A percentile compares a stretch with the other conserved stretches of the same genome.
Conservation (phyloP, 2,797 vertebrate species). For the Decapterus maruadsi region DNA sequence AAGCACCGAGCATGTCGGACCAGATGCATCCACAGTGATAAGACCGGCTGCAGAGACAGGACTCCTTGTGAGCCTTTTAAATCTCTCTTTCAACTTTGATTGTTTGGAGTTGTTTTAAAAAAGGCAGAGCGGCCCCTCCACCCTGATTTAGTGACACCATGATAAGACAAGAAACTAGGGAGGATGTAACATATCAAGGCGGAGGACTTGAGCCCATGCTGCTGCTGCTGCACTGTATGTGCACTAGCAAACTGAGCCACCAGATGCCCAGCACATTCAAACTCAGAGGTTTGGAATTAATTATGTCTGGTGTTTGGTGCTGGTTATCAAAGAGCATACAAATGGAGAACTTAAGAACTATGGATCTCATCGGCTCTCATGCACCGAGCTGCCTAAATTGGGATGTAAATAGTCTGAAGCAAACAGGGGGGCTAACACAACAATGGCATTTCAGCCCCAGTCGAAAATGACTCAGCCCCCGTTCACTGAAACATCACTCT, state of each 20-base stretch:
- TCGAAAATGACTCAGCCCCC: constrained; percentile 70
- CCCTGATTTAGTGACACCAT: constrained; percentile 6
- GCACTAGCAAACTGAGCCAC: constrained; percentile 64
- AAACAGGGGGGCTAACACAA: constrained; percentile 29
- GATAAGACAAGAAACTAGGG: not conserved
- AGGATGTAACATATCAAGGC: constrained; percentile 19
- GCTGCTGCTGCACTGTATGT: constrained; percentile 50
- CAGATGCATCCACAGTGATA: constrained; percentile 69
- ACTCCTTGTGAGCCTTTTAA: constrained; percentile 31
- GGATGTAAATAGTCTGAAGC: constrained; percentile 50
- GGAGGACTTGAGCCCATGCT: constrained; percentile 51
- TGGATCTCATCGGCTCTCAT: constrained; percentile 40
- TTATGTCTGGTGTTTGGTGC: constrained; percentile 49
- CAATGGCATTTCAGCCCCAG: constrained; percentile 64
- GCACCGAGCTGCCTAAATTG: constrained; percentile 58
- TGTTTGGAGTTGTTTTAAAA: constrained; percentile 4
- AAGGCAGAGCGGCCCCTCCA: constrained; percentile 21
- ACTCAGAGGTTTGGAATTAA: constrained; percentile 63
- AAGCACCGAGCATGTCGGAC: constrained; percentile 33
- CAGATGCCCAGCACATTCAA: constrained; percentile 68
- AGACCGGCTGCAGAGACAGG: constrained; percentile 56
- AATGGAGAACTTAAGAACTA: constrained; percentile 51
- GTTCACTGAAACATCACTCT: constrained; percentile 61
- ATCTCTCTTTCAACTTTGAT: constrained; percentile 20
- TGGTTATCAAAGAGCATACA: constrained; percentile 49